Percentiles rank a stretch among this genome's conserved stretches.
phyloP scores from a whole-genome alignment of 2,797 vertebrate genomes.

The Rallus crepitans region DNA sequence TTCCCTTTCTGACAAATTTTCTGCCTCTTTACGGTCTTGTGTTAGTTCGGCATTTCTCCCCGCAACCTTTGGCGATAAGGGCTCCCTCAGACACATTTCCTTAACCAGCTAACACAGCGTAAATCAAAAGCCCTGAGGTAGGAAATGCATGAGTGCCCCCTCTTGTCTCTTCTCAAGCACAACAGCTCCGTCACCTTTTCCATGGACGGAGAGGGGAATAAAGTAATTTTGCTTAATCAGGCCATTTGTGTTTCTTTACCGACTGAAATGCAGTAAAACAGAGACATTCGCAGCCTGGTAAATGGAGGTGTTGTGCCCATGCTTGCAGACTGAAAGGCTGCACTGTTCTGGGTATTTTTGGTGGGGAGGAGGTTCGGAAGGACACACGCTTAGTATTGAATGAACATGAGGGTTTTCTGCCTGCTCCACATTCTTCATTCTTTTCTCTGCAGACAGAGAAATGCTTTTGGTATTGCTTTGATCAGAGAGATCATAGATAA shows the following conservation, averaged over 20 bases:
- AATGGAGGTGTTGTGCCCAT: not conserved
- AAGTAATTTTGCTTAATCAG: not conserved
- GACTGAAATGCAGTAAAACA: not conserved
- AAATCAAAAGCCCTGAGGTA: not conserved
- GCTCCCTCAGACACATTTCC: not conserved
- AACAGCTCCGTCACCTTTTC: conserved; percentile 5
- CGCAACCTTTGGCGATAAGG: not conserved
- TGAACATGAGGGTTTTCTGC: conserved; percentile 8
- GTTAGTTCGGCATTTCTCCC: not conserved
- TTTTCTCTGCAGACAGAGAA: conserved; percentile 23
- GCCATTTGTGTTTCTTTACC: not conserved
- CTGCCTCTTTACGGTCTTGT: not conserved
- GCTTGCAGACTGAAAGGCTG: not conserved
- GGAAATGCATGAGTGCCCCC: conserved; percentile 77
- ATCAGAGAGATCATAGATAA: conserved; percentile 26
- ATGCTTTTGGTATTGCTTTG: conserved; percentile 47
- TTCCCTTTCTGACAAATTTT: not conserved
- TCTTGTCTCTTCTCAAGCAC: conserved; percentile 50
- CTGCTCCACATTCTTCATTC: conserved; percentile 1
- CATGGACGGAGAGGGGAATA: not conserved
- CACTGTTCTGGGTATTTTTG: not conserved
- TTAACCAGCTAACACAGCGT: not conserved
- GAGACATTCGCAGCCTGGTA: not conserved
- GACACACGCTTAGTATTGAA: not conserved
- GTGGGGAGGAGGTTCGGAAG: not conserved